Base-by-base conservation (phyloP, 1,140 invertebrate species). In the Papilio dardanus region DNA sequence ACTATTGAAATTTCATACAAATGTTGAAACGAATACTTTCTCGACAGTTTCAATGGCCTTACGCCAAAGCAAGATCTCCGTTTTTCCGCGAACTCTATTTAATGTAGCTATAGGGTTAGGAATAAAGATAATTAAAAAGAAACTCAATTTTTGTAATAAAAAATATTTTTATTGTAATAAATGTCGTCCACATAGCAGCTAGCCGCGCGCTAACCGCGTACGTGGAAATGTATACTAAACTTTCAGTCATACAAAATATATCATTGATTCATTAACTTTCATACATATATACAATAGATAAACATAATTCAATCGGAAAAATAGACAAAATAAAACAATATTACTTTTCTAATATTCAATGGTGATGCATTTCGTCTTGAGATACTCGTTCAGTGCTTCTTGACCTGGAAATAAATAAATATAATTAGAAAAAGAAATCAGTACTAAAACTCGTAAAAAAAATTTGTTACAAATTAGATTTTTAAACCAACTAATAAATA, bases 331-430 rank as follows among this genome's bases (percentile, higher is more conserved):
- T 12, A 62, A 62, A 62, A 62, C 21, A 30, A 12, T 28, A n/a
- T n/a, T n/a, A n/a, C 24, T 14, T 62, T 54, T 54, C 16, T 94
- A 99, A 93, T 99, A 99, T 94, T 99, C 98, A 74, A 99, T 95
- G 16, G 98, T 99, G 7, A 99, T 95, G 76, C 97, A 97, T 94
- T 99, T 99, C 0, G 97, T 99, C 92, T 98, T 98, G 37, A 99
- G 94, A 92, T 99, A 99, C 93, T 99, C 98, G 89, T 99, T 98
- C 4, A 99, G 93, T 0, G 98, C 98, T 81, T 99, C 98, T 93
- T 98, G 95, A 71, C 97, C 96, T 96, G 88, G 87, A 84, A 89
- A 88, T 79, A 75, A 80, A 2, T 78, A 73, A 81, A 74, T 19
- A 75, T 68, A 31, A 54, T 37, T 46, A n/a, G 1, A 8, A 37